Conservation (phyloP, 1,140 invertebrate species). For the Halictus rubicundus region DNA sequence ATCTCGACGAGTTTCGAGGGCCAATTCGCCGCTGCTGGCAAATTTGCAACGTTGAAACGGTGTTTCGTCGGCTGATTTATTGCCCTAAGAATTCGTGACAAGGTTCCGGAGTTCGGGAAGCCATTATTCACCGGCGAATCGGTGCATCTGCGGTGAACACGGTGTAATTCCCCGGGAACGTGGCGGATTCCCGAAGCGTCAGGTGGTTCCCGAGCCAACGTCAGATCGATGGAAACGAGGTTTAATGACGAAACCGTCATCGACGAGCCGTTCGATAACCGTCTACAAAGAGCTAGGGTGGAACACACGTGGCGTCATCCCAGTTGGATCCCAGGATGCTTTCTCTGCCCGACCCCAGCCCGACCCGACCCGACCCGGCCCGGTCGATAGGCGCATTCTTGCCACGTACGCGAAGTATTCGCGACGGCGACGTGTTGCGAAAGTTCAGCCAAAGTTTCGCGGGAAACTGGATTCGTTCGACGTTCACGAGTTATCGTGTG, state of each 20-base stretch:
- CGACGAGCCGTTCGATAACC: conserved; percentile 35
- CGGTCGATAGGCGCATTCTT: conserved; percentile 27
- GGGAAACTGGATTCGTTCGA: conserved; percentile 50
- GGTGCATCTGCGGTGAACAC: conserved; percentile 55
- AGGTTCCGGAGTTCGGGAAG: conserved; percentile 29
- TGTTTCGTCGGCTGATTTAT: conserved; percentile 44
- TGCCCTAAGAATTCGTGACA: conserved; percentile 51
- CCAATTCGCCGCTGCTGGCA: not conserved
- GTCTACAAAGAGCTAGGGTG: conserved; percentile 32
- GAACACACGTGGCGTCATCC: conserved; percentile 32
- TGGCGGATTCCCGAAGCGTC: conserved; percentile 57
- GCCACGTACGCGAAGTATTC: conserved; percentile 51
- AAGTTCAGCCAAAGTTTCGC: conserved; percentile 44
- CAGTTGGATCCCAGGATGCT: no score
- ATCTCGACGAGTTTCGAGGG: not conserved
- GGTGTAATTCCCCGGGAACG: conserved; percentile 62
- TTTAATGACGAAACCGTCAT: conserved; percentile 50
- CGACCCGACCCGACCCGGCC: no score
- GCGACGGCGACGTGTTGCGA: conserved; percentile 27
- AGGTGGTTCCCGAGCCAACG: conserved; percentile 57
- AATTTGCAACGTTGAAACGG: not conserved
- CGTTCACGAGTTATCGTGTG: conserved; percentile 36
- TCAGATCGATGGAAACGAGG: conserved; percentile 57
- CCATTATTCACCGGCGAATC: conserved; percentile 52
- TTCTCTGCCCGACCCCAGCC: not conserved